Percentiles rank a stretch among this genome's conserved stretches.
phyloP scores from a whole-genome alignment of 2,797 vertebrate species.

The Peromyscus eremicus region DNA sequence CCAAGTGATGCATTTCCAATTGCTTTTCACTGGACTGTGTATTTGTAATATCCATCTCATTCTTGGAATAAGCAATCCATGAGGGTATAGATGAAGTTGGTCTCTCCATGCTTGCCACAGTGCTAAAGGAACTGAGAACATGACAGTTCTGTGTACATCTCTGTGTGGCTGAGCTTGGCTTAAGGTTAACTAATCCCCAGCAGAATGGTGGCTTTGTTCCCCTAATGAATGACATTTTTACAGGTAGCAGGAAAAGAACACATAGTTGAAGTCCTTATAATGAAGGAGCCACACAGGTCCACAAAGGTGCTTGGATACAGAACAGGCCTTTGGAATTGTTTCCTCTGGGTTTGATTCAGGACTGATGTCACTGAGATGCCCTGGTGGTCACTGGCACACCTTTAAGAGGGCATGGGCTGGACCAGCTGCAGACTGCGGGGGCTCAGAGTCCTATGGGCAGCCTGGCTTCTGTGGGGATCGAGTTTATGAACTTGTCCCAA shows the following conservation, averaged over 20 bases:
- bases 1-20: background rate
- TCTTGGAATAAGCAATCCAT: background rate
- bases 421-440: accelerated
- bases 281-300: background rate
- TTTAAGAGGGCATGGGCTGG: background rate
- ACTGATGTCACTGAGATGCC: background rate
- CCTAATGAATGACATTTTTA: background rate
- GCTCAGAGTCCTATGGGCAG: background rate
- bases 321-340: background rate
- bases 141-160: background rate
- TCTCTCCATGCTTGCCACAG: background rate
- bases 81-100: background rate
- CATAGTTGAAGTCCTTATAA: background rate
- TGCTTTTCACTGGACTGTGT: background rate
- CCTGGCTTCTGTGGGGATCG: background rate
- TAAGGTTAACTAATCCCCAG: background rate
- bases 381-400: background rate
- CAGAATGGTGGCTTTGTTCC: background rate
- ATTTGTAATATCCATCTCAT: background rate
- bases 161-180: background rate
- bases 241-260: background rate
- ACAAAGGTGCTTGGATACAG: background rate
- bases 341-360: background rate
- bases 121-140: background rate
- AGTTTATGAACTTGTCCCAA: background rate